phyloP scores from a whole-genome alignment of 2,888 invertebrate species.

The Azorinus chamasolen region DNA sequence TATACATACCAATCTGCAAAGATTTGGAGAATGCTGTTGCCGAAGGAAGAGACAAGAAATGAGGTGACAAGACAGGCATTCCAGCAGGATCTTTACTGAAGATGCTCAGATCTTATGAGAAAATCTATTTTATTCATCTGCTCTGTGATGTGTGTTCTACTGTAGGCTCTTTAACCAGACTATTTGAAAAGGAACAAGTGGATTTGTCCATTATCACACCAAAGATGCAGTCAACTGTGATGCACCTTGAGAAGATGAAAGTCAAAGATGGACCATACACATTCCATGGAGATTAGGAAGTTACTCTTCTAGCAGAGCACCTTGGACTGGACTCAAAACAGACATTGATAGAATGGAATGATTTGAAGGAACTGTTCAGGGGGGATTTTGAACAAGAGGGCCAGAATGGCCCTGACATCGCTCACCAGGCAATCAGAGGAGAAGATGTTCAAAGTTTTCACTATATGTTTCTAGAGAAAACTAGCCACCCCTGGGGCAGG shows the following conservation, averaged over 20 bases:
- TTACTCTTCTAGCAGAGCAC: conserved; percentile 17
- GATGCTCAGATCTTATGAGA: conserved; percentile 32
- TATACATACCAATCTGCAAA: conserved; percentile 33
- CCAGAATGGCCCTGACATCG: no score
- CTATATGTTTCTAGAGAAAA: no score
- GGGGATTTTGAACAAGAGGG: background rate
- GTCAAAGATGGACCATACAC: conserved; percentile 5
- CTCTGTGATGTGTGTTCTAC: conserved; percentile 25
- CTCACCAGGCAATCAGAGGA: no score
- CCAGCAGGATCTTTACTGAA: conserved; percentile 36
- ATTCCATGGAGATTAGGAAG: conserved; percentile 34
- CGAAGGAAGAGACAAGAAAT: conserved; percentile 35
- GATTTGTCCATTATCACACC: conserved; percentile 27
- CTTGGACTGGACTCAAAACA: conserved; percentile 3
- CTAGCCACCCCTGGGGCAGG: no score
- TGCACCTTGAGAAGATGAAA: conserved; percentile 19
- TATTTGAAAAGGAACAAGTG: conserved; percentile 29
- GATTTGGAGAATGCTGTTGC: conserved; percentile 45
- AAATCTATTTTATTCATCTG: conserved; percentile 34
- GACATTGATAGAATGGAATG: conserved; percentile 22
- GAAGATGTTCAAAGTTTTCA: no score
- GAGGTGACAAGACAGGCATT: conserved; percentile 19
- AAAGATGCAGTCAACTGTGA: conserved; percentile 1
- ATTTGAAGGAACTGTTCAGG: conserved; percentile 20
- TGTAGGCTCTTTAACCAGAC: conserved; percentile 15